A percentile compares a stretch with the other conserved stretches of the same genome.
These are phyloP conservation scores for Dyspetes luteomarginatus DNA, from an alignment of 2,888 invertebrate species.

Conservation along the genomic window DNA sequence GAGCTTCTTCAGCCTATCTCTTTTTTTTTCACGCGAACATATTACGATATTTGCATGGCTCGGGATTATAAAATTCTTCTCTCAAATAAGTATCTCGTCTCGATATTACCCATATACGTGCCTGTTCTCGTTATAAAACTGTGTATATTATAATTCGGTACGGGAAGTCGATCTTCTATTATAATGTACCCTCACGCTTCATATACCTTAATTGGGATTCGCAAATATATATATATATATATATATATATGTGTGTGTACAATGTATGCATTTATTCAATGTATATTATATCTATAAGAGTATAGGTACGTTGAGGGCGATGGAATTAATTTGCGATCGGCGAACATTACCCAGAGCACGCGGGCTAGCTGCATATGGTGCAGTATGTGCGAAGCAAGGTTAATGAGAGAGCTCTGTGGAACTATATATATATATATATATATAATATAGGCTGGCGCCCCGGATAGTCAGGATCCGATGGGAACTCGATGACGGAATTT, in stretches of 20 bases:
- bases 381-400: conserved; percentile 52
- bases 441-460: conserved; percentile 50
- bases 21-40: background rate
- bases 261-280: conserved; percentile 5
- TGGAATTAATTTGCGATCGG: conserved; percentile 80
- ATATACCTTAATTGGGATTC: conserved; percentile 80
- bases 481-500: conserved; percentile 50
- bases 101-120: conserved; percentile 46
- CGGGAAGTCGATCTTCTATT: conserved; percentile 73
- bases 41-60: conserved; percentile 38
- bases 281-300: too few species aligned
- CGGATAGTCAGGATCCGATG: conserved; percentile 49
- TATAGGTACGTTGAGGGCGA: conserved; percentile 68
- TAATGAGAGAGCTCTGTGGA: conserved; percentile 59
- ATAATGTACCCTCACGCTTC: conserved; percentile 77
- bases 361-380: conserved; percentile 47
- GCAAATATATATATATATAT: conserved; percentile 55
- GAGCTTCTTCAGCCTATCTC: too few species aligned
- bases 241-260: background rate
- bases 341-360: conserved; percentile 66
- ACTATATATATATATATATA: too few species aligned
- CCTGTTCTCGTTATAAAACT: conserved; percentile 52
- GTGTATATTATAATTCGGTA: conserved; percentile 46
- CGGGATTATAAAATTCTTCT: conserved; percentile 38
- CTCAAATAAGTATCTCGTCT: conserved; percentile 37